Evolutionary conservation across 2,888 invertebrate genomes (phyloP).

Genomic region (Drosophila parthenogenetica): DNA sequence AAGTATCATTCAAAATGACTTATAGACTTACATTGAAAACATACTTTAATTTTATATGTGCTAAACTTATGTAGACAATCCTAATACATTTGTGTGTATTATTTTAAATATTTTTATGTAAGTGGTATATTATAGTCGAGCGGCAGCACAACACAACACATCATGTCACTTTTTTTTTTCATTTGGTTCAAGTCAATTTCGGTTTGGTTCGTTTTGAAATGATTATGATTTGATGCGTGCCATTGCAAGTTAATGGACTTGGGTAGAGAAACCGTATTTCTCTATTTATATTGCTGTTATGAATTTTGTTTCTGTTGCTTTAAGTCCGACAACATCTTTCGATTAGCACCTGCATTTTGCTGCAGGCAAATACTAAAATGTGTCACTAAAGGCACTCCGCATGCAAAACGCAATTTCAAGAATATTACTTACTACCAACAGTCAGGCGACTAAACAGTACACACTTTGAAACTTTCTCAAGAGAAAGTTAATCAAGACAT

Average conservation of each 20-base stretch:
- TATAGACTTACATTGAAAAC: too few species aligned
- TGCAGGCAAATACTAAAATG: constrained; percentile 53
- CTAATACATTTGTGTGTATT: background rate
- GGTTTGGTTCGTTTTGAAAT: constrained; percentile 53
- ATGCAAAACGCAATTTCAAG: constrained; percentile 36
- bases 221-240: constrained; percentile 65
- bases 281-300: constrained; percentile 2
- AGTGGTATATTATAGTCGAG: constrained; percentile 1
- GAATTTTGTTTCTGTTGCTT: constrained; percentile 8
- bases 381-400: constrained; percentile 63
- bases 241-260: constrained; percentile 37
- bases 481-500: background rate
- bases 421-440: constrained; percentile 25
- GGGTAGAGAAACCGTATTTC: constrained; percentile 37
- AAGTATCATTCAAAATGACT: background rate
- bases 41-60: too few species aligned
- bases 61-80: background rate
- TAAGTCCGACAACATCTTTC: constrained; percentile 58
- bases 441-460: constrained; percentile 6
- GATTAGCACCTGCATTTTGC: constrained; percentile 71
- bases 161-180: constrained; percentile 9
- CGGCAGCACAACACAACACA: background rate
- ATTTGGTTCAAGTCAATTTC: constrained; percentile 67
- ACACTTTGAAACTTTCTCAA: constrained; percentile 10
- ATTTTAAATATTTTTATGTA: background rate